Percentiles rank a stretch among this genome's conserved stretches.
Evolutionary conservation across 2,888 invertebrate genomes (phyloP).

Genomic region (Dasypogon diadema): DNA sequence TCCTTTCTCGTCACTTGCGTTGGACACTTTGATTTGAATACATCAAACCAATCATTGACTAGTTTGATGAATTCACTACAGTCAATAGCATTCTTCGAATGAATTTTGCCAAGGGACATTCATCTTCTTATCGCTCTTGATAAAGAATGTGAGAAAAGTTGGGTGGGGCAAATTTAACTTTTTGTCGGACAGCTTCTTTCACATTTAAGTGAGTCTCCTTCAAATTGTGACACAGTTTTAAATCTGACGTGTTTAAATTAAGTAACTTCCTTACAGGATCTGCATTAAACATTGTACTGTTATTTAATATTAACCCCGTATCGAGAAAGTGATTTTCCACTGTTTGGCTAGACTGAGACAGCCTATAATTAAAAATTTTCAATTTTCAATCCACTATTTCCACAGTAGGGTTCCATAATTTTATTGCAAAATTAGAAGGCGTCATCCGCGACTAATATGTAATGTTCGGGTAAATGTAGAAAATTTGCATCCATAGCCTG

Average conservation of each 20-base stretch:
- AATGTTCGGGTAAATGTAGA: too few species aligned
- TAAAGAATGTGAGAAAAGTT: not conserved
- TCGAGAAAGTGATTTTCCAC: too few species aligned
- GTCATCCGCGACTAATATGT: too few species aligned
- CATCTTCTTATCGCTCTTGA: not conserved
- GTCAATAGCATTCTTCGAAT: not conserved
- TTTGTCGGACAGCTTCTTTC: not conserved
- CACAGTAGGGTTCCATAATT: too few species aligned
- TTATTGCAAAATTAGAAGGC: too few species aligned
- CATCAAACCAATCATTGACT: constrained; percentile 20
- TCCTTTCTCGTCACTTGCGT: too few species aligned
- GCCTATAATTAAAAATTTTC: too few species aligned
- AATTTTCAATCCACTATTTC: too few species aligned
- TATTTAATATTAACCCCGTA: too few species aligned
- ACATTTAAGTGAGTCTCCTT: not conserved
- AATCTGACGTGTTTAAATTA: not conserved
- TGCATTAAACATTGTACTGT: too few species aligned
- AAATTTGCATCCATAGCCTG: too few species aligned
- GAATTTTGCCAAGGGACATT: not conserved
- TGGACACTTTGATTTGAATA: constrained; percentile 13
- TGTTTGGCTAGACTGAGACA: too few species aligned
- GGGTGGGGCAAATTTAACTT: not conserved
- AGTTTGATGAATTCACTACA: not conserved
- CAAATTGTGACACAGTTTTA: not conserved
- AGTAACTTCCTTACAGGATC: not conserved